phyloP scores from a whole-genome alignment of 2,797 vertebrate species.

The Gymnothorax reevesii region DNA sequence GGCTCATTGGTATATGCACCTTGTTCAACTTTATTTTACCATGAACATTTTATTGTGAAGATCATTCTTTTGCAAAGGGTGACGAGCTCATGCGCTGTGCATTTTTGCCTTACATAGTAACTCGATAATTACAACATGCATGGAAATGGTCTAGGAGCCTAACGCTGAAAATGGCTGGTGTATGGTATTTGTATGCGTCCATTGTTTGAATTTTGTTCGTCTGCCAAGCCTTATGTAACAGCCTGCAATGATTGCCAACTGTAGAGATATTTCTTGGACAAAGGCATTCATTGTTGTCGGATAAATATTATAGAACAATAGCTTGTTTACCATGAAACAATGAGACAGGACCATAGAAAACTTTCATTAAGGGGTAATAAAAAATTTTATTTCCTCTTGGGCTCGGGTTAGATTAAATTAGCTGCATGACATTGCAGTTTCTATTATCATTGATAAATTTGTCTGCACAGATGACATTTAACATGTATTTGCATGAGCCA shows the following conservation, averaged over 20 bases:
- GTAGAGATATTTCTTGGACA: conserved; percentile 4
- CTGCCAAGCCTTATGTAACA: conserved; percentile 16
- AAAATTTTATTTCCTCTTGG: not conserved
- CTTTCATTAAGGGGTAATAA: not conserved
- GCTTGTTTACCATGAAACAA: not conserved
- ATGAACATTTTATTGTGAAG: not conserved
- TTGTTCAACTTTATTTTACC: too few species aligned
- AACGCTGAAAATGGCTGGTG: not conserved
- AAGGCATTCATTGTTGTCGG: not conserved
- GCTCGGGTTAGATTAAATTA: not conserved
- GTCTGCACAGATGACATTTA: not conserved
- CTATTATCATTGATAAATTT: not conserved
- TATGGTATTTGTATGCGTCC: not conserved
- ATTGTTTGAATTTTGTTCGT: not conserved
- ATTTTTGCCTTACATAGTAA: not conserved
- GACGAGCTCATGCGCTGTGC: not conserved
- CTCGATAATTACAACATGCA: not conserved
- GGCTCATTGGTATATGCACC: too few species aligned
- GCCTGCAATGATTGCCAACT: not conserved
- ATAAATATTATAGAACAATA: not conserved
- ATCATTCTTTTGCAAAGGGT: not conserved
- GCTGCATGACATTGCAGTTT: not conserved
- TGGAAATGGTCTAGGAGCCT: not conserved
- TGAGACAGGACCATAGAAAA: not conserved
- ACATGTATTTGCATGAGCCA: conserved; percentile 11